Conservation (phyloP, 37 sponge, comb jelly and placozoan genomes). For the Lycopodina hypogea region DNA sequence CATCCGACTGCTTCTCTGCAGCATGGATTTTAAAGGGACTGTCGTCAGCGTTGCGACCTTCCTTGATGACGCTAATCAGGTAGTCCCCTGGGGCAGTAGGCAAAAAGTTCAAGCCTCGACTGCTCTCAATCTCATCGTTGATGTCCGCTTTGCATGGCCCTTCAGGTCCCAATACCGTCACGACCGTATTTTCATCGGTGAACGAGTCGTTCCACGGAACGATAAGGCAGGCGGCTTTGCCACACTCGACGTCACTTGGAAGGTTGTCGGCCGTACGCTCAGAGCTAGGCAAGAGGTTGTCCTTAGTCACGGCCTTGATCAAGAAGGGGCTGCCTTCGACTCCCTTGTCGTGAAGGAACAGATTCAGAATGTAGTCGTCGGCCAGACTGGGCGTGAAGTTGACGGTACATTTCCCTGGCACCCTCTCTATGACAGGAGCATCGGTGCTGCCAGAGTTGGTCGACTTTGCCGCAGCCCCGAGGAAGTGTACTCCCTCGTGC, state of each 20-base stretch:
- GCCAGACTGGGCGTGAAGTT: slow-evolving; percentile 17
- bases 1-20: slow-evolving; percentile 17
- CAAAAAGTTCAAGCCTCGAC: slow-evolving; percentile 9
- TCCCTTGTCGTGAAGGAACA: slow-evolving; percentile 12
- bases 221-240: slow-evolving; percentile 16
- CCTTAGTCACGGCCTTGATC: slow-evolving; percentile 51
- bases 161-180: slow-evolving; percentile 18
- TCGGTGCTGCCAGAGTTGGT: neutral
- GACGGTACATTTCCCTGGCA: neutral
- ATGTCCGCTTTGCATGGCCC: slow-evolving; percentile 4
- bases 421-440: neutral
- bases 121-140: neutral
- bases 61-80: slow-evolving; percentile 10
- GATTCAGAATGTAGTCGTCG: slow-evolving; percentile 42
- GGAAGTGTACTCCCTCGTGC: neutral
- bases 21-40: slow-evolving; percentile 45
- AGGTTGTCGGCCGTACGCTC: neutral
- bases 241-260: slow-evolving; percentile 32
- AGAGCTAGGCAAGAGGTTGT: neutral
- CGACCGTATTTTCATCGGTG: neutral
- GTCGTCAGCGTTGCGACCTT: neutral
- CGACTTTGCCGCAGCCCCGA: neutral
- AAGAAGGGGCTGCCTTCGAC: slow-evolving; percentile 58
- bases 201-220: neutral
- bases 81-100: slow-evolving; percentile 28